These are phyloP conservation scores for Fissipunctia ypsillon DNA, from an alignment of 2,888 invertebrate species.

Conservation along the genomic window DNA sequence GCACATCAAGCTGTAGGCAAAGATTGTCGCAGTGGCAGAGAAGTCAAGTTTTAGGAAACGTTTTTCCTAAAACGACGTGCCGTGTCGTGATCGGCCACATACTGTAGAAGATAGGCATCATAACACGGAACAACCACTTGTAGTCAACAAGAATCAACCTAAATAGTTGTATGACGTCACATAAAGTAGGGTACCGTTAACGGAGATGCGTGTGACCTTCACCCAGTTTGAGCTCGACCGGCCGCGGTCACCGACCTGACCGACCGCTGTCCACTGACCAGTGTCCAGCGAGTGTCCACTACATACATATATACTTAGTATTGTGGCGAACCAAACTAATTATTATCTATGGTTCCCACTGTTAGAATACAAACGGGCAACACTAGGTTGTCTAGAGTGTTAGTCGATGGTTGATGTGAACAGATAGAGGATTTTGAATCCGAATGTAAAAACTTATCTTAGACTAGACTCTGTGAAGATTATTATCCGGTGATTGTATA, in stretches of 20 bases:
- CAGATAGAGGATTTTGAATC: too few relatives aligned
- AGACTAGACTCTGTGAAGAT: too few relatives aligned
- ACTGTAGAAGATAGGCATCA: background rate
- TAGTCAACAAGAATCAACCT: conserved; percentile 22
- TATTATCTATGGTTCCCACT: too few relatives aligned
- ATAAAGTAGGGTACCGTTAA: conserved; percentile 46
- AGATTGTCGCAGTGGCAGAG: background rate
- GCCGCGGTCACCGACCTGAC: conserved; percentile 41
- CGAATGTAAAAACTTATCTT: too few relatives aligned
- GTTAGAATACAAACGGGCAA: too few relatives aligned
- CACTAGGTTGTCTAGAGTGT: too few relatives aligned
- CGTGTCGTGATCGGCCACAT: background rate
- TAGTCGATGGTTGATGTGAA: too few relatives aligned
- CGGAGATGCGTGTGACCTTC: conserved; percentile 67
- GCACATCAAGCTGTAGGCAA: too few relatives aligned
- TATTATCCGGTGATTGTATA: too few relatives aligned
- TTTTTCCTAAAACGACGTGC: background rate
- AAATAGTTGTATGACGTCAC: conserved; percentile 41
- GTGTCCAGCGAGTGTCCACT: background rate
- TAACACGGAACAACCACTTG: background rate
- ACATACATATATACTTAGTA: too few relatives aligned
- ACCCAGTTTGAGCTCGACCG: conserved; percentile 53
- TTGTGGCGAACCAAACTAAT: too few relatives aligned
- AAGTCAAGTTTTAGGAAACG: too few relatives aligned
- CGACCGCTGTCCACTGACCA: conserved; percentile 25